Percentiles rank a stretch among this genome's conserved stretches.
Evolutionary conservation across 2,888 invertebrate genomes (phyloP).

Genomic region (Coelinius sp.): DNA sequence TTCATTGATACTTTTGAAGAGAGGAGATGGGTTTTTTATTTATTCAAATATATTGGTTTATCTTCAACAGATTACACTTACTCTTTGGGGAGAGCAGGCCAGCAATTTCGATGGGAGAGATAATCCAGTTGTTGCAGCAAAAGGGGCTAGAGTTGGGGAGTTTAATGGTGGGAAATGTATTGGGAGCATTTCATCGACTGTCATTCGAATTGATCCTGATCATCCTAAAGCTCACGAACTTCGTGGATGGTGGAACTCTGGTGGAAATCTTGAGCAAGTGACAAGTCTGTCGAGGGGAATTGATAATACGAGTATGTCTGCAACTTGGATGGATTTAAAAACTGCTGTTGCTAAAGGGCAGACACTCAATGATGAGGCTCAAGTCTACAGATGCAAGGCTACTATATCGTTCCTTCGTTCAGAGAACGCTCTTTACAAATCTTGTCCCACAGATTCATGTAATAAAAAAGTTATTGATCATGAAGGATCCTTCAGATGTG

Average conservation of each 20-base stretch:
- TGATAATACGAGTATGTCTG: slow-evolving; percentile 72
- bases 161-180: slow-evolving; percentile 87
- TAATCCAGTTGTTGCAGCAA: slow-evolving; percentile 88
- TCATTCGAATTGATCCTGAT: slow-evolving; percentile 89
- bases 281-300: slow-evolving; percentile 75
- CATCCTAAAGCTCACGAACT: slow-evolving; percentile 87
- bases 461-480: slow-evolving; percentile 96
- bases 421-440: slow-evolving; percentile 91
- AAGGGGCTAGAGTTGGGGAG: slow-evolving; percentile 88
- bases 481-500: slow-evolving; percentile 91
- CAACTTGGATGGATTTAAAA: slow-evolving; percentile 81
- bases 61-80: slow-evolving; percentile 77
- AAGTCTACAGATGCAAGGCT: slow-evolving; percentile 85
- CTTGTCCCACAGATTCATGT: slow-evolving; percentile 90
- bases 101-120: slow-evolving; percentile 84
- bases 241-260: slow-evolving; percentile 92
- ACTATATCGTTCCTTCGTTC: slow-evolving; percentile 83
- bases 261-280: slow-evolving; percentile 77
- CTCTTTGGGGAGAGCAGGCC: slow-evolving; percentile 93
- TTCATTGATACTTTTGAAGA: not conserved
- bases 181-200: slow-evolving; percentile 75
- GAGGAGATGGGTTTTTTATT: not conserved
- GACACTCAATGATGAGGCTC: slow-evolving; percentile 83
- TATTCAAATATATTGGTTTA: slow-evolving; percentile 3
- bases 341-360: slow-evolving; percentile 82